These are phyloP conservation scores for Leptinotarsa tumamoca DNA, from an alignment of 2,888 invertebrate species.

Conservation along the genomic window DNA sequence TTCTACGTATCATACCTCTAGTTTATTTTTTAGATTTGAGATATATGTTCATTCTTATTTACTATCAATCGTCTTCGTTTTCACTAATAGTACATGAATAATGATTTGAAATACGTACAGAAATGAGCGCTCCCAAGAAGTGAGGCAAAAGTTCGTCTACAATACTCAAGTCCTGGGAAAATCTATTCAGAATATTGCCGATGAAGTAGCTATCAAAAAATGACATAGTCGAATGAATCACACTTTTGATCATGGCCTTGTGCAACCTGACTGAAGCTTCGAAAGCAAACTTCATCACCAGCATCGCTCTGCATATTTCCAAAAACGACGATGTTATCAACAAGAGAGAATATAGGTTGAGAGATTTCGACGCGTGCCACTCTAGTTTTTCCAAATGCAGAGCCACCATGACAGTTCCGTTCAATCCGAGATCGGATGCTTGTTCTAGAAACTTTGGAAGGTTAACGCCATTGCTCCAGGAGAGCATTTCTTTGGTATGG, in stretches of 20 bases:
- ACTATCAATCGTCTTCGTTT: too few species aligned
- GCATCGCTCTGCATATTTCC: conserved; percentile 48
- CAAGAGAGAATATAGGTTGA: conserved; percentile 54
- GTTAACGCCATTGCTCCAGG: not conserved
- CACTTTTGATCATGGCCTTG: conserved; percentile 71
- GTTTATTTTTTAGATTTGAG: too few species aligned
- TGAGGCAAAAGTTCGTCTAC: conserved; percentile 68
- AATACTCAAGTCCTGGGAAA: conserved; percentile 77
- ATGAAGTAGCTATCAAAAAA: conserved; percentile 62
- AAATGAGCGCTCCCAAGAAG: conserved; percentile 30
- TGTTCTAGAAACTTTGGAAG: not conserved
- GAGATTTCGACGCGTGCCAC: conserved; percentile 35
- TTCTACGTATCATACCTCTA: too few species aligned
- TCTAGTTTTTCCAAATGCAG: conserved; percentile 30
- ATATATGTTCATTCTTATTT: too few species aligned
- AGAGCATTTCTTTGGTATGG: not conserved
- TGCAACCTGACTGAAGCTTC: conserved; percentile 65
- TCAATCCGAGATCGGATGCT: not conserved
- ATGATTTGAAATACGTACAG: conserved; percentile 39
- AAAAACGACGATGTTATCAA: conserved; percentile 50
- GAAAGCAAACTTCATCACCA: not conserved
- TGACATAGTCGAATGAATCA: conserved; percentile 69
- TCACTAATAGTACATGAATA: too few species aligned
- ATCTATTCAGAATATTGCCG: conserved; percentile 69
- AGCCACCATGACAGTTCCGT: not conserved